Conservation (phyloP, 2,113 vertebrate species). For the Dipodomys spectabilis region DNA sequence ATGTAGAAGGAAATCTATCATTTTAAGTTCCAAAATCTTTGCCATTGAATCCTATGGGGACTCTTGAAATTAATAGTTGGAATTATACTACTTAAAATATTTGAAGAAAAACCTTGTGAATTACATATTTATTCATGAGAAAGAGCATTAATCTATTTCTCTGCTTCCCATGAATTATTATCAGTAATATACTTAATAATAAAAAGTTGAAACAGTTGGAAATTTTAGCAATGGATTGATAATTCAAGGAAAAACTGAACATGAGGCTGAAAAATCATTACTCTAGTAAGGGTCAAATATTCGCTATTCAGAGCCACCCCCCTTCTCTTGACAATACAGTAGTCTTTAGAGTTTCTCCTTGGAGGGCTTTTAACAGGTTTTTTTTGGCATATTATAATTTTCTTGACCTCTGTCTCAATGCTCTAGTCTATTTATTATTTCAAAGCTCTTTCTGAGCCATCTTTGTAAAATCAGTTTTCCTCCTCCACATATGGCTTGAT, state of each 20-base stretch:
- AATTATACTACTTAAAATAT: background rate
- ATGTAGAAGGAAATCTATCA: slow-evolving; percentile 5
- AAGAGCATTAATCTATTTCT: background rate
- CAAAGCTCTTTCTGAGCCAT: background rate
- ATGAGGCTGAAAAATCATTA: background rate
- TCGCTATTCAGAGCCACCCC: background rate
- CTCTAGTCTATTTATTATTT: background rate
- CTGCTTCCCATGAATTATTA: slow-evolving; percentile 17
- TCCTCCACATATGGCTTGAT: background rate
- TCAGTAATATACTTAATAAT: slow-evolving; percentile 4
- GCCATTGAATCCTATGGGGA: background rate
- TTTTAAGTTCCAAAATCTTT: slow-evolving; percentile 9
- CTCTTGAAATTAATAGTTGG: background rate
- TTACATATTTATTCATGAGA: background rate
- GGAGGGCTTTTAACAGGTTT: background rate
- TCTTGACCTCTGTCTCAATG: background rate
- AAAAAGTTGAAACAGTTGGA: slow-evolving; percentile 27
- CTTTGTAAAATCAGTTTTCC: background rate
- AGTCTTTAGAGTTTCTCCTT: background rate
- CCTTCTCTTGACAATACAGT: background rate
- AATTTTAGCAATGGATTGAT: background rate
- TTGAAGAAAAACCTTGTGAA: background rate
- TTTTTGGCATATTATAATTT: background rate
- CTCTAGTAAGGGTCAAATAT: background rate
- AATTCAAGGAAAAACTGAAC: slow-evolving; percentile 1